phyloP scores from a whole-genome alignment of 1,140 invertebrate genomes.

The Lepidurus couesii region DNA sequence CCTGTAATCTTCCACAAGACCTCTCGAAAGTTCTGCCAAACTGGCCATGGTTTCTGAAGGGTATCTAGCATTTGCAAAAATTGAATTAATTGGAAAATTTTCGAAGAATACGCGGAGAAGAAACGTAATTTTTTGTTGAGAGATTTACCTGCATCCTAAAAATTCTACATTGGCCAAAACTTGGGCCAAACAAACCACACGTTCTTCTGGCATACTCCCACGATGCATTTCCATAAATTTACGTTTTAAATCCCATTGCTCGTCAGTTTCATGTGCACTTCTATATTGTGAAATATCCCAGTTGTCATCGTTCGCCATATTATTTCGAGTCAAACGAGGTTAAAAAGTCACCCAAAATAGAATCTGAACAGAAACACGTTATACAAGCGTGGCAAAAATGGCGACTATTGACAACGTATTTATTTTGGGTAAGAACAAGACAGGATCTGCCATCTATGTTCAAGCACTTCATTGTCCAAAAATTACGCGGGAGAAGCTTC shows the following conservation, averaged over 20 bases:
- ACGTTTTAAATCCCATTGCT: constrained; percentile 71
- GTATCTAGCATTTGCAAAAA: constrained; percentile 55
- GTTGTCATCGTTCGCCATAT: not conserved
- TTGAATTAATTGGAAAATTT: constrained; percentile 34
- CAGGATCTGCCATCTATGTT: not conserved
- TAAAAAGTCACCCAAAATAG: not conserved
- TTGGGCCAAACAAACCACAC: constrained; percentile 71
- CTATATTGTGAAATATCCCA: constrained; percentile 37
- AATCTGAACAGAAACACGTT: not conserved
- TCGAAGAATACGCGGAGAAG: constrained; percentile 6
- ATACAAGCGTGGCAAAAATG: not conserved
- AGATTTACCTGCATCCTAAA: constrained; percentile 65
- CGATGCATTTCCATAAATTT: constrained; percentile 68
- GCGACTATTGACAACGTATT: not conserved
- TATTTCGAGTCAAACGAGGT: not conserved
- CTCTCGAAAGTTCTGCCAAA: constrained; percentile 64
- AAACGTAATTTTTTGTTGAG: constrained; percentile 25
- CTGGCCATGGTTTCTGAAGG: constrained; percentile 69
- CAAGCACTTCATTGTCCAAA: not conserved
- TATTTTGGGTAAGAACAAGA: not conserved
- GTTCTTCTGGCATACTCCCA: constrained; percentile 62
- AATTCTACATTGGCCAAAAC: constrained; percentile 77
- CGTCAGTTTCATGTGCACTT: constrained; percentile 61
- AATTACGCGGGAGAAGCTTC: too few relatives aligned
- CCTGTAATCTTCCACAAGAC: constrained; percentile 60